These are phyloP conservation scores for Mungos mungo DNA, from an alignment of 2,113 vertebrate species.

Conservation along the genomic window DNA sequence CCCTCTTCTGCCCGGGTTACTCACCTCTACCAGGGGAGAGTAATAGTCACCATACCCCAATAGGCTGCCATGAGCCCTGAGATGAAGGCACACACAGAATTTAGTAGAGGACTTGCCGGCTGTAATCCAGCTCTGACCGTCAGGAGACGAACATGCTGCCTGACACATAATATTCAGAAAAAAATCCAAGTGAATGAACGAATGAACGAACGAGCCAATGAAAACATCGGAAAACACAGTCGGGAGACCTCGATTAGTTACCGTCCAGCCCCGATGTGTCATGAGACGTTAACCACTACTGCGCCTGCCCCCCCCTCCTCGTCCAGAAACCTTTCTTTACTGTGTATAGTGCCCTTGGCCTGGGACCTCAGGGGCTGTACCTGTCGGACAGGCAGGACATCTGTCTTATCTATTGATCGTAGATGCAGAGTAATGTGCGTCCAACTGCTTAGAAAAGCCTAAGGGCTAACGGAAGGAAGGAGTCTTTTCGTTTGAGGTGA, in stretches of 20 bases:
- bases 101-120: not conserved
- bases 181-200: not conserved
- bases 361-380: not conserved
- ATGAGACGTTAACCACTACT: not conserved
- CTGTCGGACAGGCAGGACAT: not conserved
- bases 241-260: not conserved
- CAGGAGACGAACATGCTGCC: accelerated
- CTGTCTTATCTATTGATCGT: not conserved
- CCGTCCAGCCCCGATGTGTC: not conserved
- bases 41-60: not conserved
- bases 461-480: not conserved
- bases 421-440: accelerated
- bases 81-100: not conserved
- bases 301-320: not conserved
- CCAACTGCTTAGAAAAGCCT: not conserved
- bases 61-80: no score
- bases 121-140: accelerated
- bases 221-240: not conserved
- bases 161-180: not conserved
- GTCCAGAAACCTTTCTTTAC: not conserved
- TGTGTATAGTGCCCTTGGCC: not conserved
- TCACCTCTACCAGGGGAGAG: not conserved
- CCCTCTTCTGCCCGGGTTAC: no score
- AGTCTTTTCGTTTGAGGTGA: not conserved
- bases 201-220: not conserved